Evolutionary conservation across 2,888 invertebrate species (phyloP).

Genomic region (Bruchidius siliquastri): DNA sequence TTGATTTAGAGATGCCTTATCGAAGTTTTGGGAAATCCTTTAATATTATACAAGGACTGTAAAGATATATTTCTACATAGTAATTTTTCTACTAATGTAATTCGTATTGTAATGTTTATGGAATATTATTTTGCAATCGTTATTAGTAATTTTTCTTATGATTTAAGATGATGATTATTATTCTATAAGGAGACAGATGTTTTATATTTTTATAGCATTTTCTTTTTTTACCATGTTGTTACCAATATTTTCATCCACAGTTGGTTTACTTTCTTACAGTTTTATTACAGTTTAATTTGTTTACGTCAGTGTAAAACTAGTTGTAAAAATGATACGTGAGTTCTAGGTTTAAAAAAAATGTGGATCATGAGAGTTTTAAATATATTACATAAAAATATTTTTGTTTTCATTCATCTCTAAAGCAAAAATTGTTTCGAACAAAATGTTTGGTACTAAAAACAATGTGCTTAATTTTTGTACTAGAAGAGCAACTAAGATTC

Average conservation of each 20-base stretch:
- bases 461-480: no score
- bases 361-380: neutral
- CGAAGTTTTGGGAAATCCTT: neutral
- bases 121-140: neutral
- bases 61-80: constrained; percentile 19
- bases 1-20: neutral
- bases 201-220: constrained; percentile 3
- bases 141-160: neutral
- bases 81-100: constrained; percentile 9
- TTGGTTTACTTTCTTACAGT: neutral
- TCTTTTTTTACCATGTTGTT: constrained; percentile 20
- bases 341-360: neutral
- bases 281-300: neutral
- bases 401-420: neutral
- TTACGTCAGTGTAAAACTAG: neutral
- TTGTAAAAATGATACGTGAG: neutral
- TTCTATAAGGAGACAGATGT: constrained; percentile 6
- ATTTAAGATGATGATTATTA: neutral
- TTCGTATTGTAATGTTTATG: neutral
- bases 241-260: constrained; percentile 15
- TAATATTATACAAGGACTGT: constrained; percentile 11
- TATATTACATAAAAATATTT: neutral
- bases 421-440: no score
- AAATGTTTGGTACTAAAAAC: no score
- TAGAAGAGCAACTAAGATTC: no score